Evolutionary conservation across 2,888 invertebrate species (phyloP), one percentile per base, ranked within the genome.

Genomic region (Itoplectis maculator): DNA sequence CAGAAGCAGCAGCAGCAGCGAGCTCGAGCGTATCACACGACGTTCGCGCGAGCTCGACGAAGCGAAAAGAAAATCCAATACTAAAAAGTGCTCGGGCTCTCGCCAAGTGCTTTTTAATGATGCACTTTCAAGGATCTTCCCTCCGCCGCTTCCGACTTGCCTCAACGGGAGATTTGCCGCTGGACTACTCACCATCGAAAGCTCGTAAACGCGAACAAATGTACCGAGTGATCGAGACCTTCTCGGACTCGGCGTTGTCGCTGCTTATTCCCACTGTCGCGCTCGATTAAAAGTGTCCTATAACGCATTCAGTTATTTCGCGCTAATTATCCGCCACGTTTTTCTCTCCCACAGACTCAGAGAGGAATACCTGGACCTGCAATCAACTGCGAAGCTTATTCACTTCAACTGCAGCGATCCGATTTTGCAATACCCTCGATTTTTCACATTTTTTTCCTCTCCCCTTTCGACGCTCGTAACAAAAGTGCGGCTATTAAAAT

Each of bases 91-190:
- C 78, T 74, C 70, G 69, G 78, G 73, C 81, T 81, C 68, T 23
- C 72, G 49, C 68, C 29, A 76, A 83, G 84, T 83, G 82, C 78
- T 85, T 56, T 77, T 82, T 82, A 86, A 84, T 79, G 84, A 77
- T 61, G 79, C 73, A 81, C 79, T 81, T 76, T 29, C 72, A 56
- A 76, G 79, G 74, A 65, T 54, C 54, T 47, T 69, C 56, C n/a
- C 37, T 70, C 42, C 23, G n/a, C 23, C 29, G 11, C 9, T 69
- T 37, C 29, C 18, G 65, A 54, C 40, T 70, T 56, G 20, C 40
- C 54, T 40, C 35, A 7, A 18, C 56, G 15, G 15, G 40, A 54
- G 20, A 70, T 56, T 70, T 23, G 23, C 40, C 42, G 23, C 40
- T 29, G 5, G 23, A 29, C 42, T 13, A 29, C 23, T 40, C 42